phyloP scores from a whole-genome alignment of 2,888 invertebrate genomes.

The Mactromeris polynyma region DNA sequence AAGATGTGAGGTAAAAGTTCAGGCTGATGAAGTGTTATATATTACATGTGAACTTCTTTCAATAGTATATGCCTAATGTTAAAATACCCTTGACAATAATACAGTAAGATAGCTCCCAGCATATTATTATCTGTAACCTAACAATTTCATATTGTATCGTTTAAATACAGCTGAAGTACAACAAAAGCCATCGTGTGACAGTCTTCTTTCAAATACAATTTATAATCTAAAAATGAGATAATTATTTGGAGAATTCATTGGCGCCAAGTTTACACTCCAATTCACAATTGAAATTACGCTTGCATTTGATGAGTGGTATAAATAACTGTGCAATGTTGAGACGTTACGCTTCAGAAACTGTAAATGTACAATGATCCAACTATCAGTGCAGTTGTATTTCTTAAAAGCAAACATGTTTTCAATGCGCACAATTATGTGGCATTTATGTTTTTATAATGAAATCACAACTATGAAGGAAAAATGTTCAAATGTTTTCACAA shows the following conservation, averaged over 20 bases:
- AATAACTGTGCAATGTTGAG: background rate
- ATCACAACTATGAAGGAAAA: background rate
- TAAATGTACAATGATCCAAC: background rate
- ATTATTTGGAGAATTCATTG: background rate
- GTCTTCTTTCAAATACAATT: background rate
- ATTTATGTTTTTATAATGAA: background rate
- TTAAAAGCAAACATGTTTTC: background rate
- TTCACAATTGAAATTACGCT: background rate
- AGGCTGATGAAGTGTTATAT: background rate
- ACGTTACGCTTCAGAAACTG: background rate
- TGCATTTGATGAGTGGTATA: background rate
- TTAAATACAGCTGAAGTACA: background rate
- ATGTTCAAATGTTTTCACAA: background rate
- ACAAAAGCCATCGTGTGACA: background rate
- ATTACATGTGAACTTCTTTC: background rate
- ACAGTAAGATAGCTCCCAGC: background rate
- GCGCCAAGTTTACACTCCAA: conserved; percentile 17
- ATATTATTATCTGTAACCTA: background rate
- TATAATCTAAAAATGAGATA: background rate
- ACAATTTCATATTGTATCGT: background rate
- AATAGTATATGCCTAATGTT: background rate
- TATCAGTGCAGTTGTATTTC: background rate
- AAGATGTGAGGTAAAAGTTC: background rate
- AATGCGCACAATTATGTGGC: background rate
- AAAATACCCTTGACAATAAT: background rate